A percentile compares a stretch with the other conserved stretches of the same genome.
Conservation (phyloP, 2,888 invertebrate genomes). For the Yponomeuta evonymella region DNA sequence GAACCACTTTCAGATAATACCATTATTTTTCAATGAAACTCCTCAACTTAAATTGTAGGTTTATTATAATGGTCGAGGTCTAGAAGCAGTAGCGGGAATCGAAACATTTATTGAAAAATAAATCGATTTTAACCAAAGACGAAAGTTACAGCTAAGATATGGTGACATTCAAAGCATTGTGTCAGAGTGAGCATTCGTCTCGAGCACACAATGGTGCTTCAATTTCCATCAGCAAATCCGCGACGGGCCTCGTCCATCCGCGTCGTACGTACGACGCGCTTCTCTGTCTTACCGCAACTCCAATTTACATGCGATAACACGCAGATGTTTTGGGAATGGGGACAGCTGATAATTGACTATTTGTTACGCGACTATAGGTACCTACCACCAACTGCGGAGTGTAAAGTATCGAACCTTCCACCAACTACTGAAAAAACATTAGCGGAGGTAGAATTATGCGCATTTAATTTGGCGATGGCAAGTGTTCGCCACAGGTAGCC, state of each 20-base stretch:
- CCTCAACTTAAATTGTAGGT: background rate
- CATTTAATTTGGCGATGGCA: constrained; percentile 62
- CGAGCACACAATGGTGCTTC: constrained; percentile 39
- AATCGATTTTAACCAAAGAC: constrained; percentile 19
- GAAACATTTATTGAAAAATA: background rate
- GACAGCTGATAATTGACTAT: constrained; percentile 13
- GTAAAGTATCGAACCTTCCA: background rate
- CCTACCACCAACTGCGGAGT: background rate
- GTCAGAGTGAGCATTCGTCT: constrained; percentile 33
- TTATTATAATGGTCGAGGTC: background rate
- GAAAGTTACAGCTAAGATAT: constrained; percentile 18
- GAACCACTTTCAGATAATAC: constrained; percentile 1
- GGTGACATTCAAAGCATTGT: constrained; percentile 30
- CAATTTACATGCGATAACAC: constrained; percentile 20
- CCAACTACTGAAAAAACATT: constrained; percentile 19
- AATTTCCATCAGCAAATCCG: constrained; percentile 45
- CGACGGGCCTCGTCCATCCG: constrained; percentile 19
- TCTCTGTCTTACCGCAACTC: constrained; percentile 15
- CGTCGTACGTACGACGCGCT: background rate
- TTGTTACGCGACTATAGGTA: constrained; percentile 1
- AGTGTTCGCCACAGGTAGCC: constrained; percentile 32
- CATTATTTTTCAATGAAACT: constrained; percentile 5
- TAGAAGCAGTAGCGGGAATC: background rate
- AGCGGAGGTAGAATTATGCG: constrained; percentile 58
- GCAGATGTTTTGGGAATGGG: constrained; percentile 10